Base-by-base conservation (phyloP, 2,113 vertebrate species). In the Cheirogaleus medius region DNA sequence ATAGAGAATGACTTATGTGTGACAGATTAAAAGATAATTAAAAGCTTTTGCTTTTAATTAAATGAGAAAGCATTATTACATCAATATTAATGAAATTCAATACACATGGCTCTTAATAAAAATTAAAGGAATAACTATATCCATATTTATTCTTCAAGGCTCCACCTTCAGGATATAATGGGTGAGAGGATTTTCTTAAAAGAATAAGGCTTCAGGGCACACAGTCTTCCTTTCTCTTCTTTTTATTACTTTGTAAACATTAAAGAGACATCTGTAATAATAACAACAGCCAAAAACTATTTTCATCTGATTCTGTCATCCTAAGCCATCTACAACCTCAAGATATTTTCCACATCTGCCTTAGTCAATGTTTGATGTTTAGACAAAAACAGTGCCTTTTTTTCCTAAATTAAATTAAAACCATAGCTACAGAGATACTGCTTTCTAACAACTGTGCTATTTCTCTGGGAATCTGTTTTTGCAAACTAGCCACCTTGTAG, bases 11-110 rank as follows among this genome's bases (percentile, higher is more conserved):
- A 95, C 37, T 94, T 64, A 89, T 64, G 97, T 37, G 94, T 97
- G 85, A 94, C 94, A 92, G 94, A 97, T 84, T 90, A 89, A 80
- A 96, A 85, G 93, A 98, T 97, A 98, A 97, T 97, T 96, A 97
- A 98, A 98, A 97, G 54, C 82, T 88, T 84, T 81, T 95, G 95
- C 89, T 98, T 97, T 98, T 98, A 98, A 98, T 98, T 77, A 98
- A 98, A 94, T 94, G 85, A 97, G 82, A 97, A 98, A 97, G 95
- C 63, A 97, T 97, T 95, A 98, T 97, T 95, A 97, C 93, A 95
- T 96, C 95, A 97, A 91, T 39, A 97, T 91, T 96, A 97, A 97
- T 97, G 94, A 98, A 97, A 95, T 96, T 97, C 68, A 98, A 95
- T 77, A 87, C 47, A 93, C 91, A 87, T 49, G 92, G 32, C 25